These are phyloP conservation scores for Campoplex capitator DNA, from an alignment of 2,888 invertebrate genomes.

Conservation along the genomic window DNA sequence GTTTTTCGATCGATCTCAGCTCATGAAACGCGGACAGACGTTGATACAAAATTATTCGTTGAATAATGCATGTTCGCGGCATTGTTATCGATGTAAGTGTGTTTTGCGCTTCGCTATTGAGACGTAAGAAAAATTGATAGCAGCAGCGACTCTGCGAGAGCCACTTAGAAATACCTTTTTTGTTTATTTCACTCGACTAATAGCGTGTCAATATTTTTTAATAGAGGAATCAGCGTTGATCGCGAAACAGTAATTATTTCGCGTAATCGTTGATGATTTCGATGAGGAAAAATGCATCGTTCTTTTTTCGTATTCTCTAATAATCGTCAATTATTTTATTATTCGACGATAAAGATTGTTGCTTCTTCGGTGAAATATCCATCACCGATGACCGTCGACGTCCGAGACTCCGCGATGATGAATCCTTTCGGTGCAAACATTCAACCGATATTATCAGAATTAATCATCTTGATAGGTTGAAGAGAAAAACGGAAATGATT, in stretches of 20 bases:
- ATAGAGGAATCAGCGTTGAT: background rate
- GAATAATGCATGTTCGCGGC: conserved; percentile 22
- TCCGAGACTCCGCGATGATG: background rate
- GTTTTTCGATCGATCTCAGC: conserved; percentile 22
- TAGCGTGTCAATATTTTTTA: background rate
- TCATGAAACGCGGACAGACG: background rate
- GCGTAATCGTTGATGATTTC: background rate
- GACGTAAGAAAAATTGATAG: background rate
- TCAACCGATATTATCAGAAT: background rate
- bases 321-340: conserved; percentile 1
- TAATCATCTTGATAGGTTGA: background rate
- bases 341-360: background rate
- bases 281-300: background rate
- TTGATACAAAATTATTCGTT: background rate
- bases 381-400: background rate
- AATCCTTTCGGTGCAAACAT: background rate
- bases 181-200: background rate
- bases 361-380: background rate
- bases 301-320: background rate
- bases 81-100: conserved; percentile 25
- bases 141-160: background rate
- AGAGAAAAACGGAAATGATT: background rate
- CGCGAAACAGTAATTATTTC: conserved; percentile 1
- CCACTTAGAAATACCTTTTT: background rate
- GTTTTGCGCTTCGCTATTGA: background rate